phyloP scores from a whole-genome alignment of 2,113 vertebrate species.

The Eurystomus gularis region DNA sequence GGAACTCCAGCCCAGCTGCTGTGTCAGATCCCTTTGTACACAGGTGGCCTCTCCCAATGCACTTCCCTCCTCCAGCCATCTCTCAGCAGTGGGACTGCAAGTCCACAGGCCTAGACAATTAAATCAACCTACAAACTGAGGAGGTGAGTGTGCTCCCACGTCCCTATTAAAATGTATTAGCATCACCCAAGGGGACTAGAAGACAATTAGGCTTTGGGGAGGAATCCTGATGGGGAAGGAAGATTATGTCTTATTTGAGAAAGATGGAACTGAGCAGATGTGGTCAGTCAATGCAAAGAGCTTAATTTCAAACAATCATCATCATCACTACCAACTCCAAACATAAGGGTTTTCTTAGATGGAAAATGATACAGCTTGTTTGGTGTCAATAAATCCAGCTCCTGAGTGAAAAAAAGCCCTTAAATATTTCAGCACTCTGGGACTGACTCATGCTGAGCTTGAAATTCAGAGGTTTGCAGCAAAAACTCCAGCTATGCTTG shows the following conservation, averaged over 20 bases:
- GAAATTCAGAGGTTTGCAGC: conserved; percentile 53
- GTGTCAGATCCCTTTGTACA: background rate
- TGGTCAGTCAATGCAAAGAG: background rate
- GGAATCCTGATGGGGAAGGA: background rate
- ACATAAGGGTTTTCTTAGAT: background rate
- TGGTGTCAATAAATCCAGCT: conserved; percentile 19
- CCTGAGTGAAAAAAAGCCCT: background rate
- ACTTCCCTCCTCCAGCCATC: background rate
- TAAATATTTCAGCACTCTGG: conserved; percentile 63
- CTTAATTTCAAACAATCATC: conserved; percentile 31
- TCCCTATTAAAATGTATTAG: conserved; percentile 16
- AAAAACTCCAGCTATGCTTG: conserved; percentile 34
- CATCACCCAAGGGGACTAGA: background rate
- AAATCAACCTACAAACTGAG: background rate
- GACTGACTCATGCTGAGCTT: conserved; percentile 49
- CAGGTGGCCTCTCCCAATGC: background rate
- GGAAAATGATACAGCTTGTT: background rate
- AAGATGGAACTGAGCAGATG: background rate
- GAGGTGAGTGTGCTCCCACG: background rate
- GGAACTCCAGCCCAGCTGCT: background rate
- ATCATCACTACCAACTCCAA: background rate
- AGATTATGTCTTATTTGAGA: background rate
- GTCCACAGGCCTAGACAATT: background rate
- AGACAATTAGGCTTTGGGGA: background rate
- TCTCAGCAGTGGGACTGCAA: background rate